Evolutionary conservation across 2,888 invertebrate genomes (phyloP).

Genomic region (Argyra leucocephala): DNA sequence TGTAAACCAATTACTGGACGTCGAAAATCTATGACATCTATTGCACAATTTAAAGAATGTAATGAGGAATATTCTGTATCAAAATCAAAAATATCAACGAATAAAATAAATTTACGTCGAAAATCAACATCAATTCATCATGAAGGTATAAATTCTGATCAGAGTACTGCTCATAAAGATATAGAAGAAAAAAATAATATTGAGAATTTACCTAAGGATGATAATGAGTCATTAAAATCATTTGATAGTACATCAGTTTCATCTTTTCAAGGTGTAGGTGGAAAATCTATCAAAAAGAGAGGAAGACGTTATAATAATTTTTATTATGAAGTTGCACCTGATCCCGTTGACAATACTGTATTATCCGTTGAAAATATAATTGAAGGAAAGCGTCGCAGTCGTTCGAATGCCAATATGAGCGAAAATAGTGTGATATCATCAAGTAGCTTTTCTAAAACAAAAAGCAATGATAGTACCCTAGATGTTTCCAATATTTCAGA

Average conservation of each 20-base stretch:
- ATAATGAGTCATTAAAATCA: neutral
- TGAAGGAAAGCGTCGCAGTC: constrained; percentile 34
- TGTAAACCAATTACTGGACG: neutral
- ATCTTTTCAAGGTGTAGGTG: neutral
- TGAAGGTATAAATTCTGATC: no score
- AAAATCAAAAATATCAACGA: neutral
- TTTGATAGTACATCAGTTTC: neutral
- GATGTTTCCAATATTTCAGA: neutral
- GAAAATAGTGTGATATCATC: constrained; percentile 23
- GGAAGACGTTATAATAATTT: neutral
- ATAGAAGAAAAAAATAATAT: no score
- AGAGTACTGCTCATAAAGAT: no score
- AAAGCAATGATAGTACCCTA: neutral
- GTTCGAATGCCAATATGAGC: constrained; percentile 31
- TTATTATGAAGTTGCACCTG: neutral
- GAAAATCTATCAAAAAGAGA: neutral
- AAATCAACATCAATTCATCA: neutral
- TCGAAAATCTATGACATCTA: neutral
- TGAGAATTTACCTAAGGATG: neutral
- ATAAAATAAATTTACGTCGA: neutral
- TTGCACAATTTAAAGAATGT: no score
- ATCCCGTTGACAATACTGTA: neutral
- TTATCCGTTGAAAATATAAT: constrained; percentile 1
- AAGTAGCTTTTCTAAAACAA: neutral
- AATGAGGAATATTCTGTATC: neutral